Evolutionary conservation across 2,797 vertebrate species (phyloP), one percentile per base, ranked within the genome.

Genomic region (Intellagama lesueurii): DNA sequence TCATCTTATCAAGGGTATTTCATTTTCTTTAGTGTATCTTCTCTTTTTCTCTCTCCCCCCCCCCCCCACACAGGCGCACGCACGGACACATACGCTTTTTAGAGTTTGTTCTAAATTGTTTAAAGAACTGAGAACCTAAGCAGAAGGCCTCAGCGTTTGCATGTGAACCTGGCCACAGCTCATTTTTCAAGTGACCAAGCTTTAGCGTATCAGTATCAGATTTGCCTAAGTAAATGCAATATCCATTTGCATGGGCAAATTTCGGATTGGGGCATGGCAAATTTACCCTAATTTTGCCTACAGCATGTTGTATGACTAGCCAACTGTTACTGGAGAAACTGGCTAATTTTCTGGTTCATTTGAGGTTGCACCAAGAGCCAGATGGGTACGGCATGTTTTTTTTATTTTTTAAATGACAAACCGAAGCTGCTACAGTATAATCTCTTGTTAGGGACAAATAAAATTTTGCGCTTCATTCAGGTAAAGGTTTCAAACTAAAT

Each of bases 211-310:
- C 73, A 44, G 28, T 88, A 82, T 66, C 73, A 82, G 84, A 86
- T 66, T 86, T 86, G 85, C 75, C 12, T 89, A 83, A 89, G 73
- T 83, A 89, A 91, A 86, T 0, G 0, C 69, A 90, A 72, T 87
- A 87, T 70, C 87, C 66, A 76, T 66, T 80, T 87, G 32, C 14
- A 76, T 0, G 0, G 30, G 19, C 70, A 76, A 49, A 1, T 60
- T n/a, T 89, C 68, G 91, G 32, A 11, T 64, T 92, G 83, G 70
- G 81, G 44, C 22, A 92, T 85, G 77, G 77, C 79, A 73, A 83
- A 69, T 83, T 83, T 26, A 76, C 35, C 7, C 7, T 83, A 72
- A 26, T 79, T 0, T 0, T 60, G 69, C 82, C 44, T 81, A 73
- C 84, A 83, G 81, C 30, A 14, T 30, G 30, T 24, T 66, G 40